Percentiles rank a stretch among this genome's conserved stretches.
Conservation (phyloP, 2,113 vertebrate genomes). For the Labeo rohita region DNA sequence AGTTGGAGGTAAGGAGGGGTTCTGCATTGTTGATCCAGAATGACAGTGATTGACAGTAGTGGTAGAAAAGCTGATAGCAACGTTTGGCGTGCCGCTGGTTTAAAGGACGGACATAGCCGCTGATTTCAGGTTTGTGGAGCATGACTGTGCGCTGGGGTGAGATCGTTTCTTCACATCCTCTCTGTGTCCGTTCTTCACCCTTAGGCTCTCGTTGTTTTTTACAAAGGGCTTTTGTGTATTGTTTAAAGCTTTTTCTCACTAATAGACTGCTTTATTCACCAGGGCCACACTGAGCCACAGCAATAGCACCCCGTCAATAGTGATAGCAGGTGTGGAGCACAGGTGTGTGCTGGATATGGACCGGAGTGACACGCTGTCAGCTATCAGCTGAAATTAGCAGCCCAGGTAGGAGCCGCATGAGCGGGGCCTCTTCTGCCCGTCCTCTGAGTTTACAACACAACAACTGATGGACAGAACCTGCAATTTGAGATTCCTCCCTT, state of each 20-base stretch:
- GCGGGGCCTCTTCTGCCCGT: slow-evolving; percentile 1
- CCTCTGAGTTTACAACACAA: slow-evolving; percentile 48
- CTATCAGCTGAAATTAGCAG: slow-evolving; percentile 57
- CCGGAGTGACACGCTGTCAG: slow-evolving; percentile 52
- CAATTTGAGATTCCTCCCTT: slow-evolving; percentile 46
- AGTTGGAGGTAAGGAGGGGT: slow-evolving; percentile 68
- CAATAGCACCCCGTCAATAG: slow-evolving; percentile 16
- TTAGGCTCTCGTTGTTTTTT: slow-evolving; percentile 3
- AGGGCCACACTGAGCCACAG: slow-evolving; percentile 42
- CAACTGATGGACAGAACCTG: slow-evolving; percentile 48
- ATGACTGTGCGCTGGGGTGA: slow-evolving; percentile 67
- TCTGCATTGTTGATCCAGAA: slow-evolving; percentile 84
- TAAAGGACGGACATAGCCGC: slow-evolving; percentile 79
- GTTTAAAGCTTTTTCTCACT: slow-evolving; percentile 21
- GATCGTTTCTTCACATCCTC: not conserved
- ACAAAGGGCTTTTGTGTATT: slow-evolving; percentile 13
- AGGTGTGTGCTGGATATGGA: slow-evolving; percentile 40
- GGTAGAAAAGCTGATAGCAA: slow-evolving; percentile 82
- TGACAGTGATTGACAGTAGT: slow-evolving; percentile 84
- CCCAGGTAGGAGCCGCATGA: slow-evolving; percentile 17
- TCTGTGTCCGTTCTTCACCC: not conserved
- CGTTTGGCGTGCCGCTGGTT: slow-evolving; percentile 78
- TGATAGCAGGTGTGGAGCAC: slow-evolving; percentile 44
- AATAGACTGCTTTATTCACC: slow-evolving; percentile 26
- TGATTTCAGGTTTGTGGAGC: slow-evolving; percentile 77